Evolutionary conservation across 2,113 vertebrate genomes (phyloP).

Genomic region (Bujurquina vittata): DNA sequence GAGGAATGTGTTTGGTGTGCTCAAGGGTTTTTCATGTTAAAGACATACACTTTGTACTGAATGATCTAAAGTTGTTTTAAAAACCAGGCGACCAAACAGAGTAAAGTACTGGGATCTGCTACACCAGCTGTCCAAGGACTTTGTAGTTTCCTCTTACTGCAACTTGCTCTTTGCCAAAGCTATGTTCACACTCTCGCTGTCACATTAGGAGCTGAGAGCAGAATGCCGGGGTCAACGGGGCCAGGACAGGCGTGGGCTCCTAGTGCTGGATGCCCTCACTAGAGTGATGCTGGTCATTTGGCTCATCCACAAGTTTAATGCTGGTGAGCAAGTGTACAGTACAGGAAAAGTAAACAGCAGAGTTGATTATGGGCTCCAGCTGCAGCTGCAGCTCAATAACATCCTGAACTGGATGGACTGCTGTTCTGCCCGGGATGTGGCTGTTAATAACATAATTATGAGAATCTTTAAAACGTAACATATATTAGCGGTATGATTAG

Average conservation of each 20-base stretch:
- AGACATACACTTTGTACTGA: conserved; percentile 17
- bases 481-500: conserved; percentile 7
- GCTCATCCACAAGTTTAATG: conserved; percentile 45
- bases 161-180: conserved; percentile 43
- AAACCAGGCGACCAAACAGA: neutral
- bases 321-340: conserved; percentile 52
- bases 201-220: conserved; percentile 56
- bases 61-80: neutral
- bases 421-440: conserved; percentile 40
- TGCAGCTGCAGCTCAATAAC: conserved; percentile 72
- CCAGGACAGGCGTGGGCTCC: conserved; percentile 52
- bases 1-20: conserved; percentile 75
- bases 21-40: conserved; percentile 58
- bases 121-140: conserved; percentile 49
- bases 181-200: conserved; percentile 71
- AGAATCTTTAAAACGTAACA: conserved; percentile 30
- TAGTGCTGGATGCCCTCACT: conserved; percentile 50
- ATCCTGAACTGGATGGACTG: conserved; percentile 40
- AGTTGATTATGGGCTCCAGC: conserved; percentile 69
- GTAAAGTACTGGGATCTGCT: conserved; percentile 19
- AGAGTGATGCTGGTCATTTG: conserved; percentile 56
- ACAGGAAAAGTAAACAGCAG: conserved; percentile 55
- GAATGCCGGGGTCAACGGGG: conserved; percentile 41
- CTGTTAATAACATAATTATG: conserved; percentile 51
- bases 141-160: conserved; percentile 41